Percentiles rank a stretch among this genome's conserved stretches.
These are phyloP conservation scores for Chamaetylas fuelleborni DNA, from an alignment of 2,113 vertebrate genomes.

Conservation along the genomic window DNA sequence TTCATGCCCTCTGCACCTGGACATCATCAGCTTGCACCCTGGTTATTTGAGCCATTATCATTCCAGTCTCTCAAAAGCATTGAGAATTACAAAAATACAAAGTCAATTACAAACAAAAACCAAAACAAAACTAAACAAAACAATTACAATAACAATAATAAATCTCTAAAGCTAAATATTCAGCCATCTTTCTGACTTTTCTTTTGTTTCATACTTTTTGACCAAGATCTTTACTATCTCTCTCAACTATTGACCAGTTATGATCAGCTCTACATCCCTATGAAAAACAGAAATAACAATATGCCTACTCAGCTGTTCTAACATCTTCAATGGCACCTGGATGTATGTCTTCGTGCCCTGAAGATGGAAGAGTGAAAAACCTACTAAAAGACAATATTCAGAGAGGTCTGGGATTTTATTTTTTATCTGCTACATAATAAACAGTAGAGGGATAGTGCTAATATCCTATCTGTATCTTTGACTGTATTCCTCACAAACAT, in stretches of 20 bases:
- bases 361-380: neutral
- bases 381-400: neutral
- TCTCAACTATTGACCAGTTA: neutral
- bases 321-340: neutral
- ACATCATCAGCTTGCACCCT: neutral
- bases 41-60: neutral
- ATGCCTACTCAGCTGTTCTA: neutral
- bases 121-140: neutral
- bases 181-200: neutral
- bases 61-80: neutral
- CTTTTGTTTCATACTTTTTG: neutral
- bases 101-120: neutral
- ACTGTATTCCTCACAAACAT: neutral
- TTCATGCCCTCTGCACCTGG: neutral
- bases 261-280: neutral
- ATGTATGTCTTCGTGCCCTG: neutral
- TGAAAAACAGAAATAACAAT: neutral
- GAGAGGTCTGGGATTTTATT: neutral
- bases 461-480: neutral
- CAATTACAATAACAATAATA: neutral
- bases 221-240: neutral
- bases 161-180: neutral
- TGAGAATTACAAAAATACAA: neutral
- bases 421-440: neutral
- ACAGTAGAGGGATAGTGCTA: accelerated